Base-by-base conservation (phyloP, 2,113 vertebrate species). In the Amblyopsis rosae region DNA sequence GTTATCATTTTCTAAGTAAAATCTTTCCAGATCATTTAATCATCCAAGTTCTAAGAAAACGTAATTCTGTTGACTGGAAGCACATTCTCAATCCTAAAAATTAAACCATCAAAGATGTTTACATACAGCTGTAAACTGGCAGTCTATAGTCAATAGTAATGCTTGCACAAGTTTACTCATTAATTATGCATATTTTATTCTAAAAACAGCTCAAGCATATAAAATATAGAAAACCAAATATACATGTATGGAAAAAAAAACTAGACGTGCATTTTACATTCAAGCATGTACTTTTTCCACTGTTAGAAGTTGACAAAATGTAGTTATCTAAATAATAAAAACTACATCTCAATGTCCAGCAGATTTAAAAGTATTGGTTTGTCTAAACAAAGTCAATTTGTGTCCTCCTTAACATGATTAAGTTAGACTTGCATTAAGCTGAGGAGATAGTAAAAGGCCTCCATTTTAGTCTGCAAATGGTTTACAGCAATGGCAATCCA, bases 361-460 rank as follows among this genome's bases (percentile, higher is more conserved):
- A 16, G 59, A 56, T 8, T 17, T 45, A 32, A 26, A 33, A 11
- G 61, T n/a, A 48, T 17, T 32, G 48, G 48, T 49, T 48, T 11
- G 11, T 0, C 26, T 26, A 26, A 35, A 19, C 7, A 16, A 13
- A 16, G 3, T 13, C 49, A 49, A 19, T 50, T 45, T 19, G 26
- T n/a, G n/a, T 68, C 46, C 1, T 49, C 7, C 65, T 67, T 48
- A 4, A 35, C 96, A 98, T 94, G 85, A 98, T 98, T 87, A 99
- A 99, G 88, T 98, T 98, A 19, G 96, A n/a, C n/a, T n/a, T n/a
- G n/a, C n/a, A n/a, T n/a, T n/a, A n/a, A n/a, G n/a, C n/a, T n/a
- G n/a, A n/a, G n/a, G n/a, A 96, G 80, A 65, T n/a, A 32, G 35
- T 4, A 49, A 41, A 5, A 0, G 59, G 13, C 16, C 0, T 57